Base-by-base conservation (phyloP, 92 coral and sea anemone genomes). In the Galaxea fascicularis region DNA sequence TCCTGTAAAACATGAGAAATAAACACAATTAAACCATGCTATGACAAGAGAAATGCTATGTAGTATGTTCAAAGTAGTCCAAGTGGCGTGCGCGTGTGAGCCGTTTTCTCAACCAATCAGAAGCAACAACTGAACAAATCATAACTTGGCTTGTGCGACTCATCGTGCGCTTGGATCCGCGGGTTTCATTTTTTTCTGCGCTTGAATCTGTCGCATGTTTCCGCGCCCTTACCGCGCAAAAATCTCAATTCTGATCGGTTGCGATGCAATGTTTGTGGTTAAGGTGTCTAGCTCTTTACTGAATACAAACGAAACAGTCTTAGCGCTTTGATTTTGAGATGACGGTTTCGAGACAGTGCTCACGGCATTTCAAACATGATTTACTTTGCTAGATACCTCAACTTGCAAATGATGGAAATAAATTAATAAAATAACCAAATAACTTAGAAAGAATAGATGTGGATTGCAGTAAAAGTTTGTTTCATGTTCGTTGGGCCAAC, bases 1-100 rank as follows among this genome's bases (percentile, higher is more conserved):
- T 94, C 92, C 92, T 94, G 82, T 51, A 30, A 74, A 49, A 46
- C 57, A 28, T 4, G 15, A 20, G 29, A 51, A 63, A 45, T 10
- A 53, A 10, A 8, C 31, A 28, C 18, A 5, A 17, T 8, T 35
- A 20, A 27, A 17, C 3, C 24, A 24, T 51, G 10, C 14, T 15
- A 57, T 51, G 9, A 20, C 4, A 47, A 22, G 21, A 64, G 70
- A 26, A 64, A 64, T 20, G 41, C 14, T 41, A 14, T 8, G 70
- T 24, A 59, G 26, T 22, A 59, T 1, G 25, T 24, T 12, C 8
- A 8, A 59, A 17, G 3, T 22, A 11, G 21, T 60, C n/a, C n/a
- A n/a, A n/a, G n/a, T 15, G 14, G 54, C 54, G 15, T 10, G 11
- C 13, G 17, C 2, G 56, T 46, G 12, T 13, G 51, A 46, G 8